phyloP scores from a whole-genome alignment of 2,888 invertebrate species.

The Apotomis betuletana region DNA sequence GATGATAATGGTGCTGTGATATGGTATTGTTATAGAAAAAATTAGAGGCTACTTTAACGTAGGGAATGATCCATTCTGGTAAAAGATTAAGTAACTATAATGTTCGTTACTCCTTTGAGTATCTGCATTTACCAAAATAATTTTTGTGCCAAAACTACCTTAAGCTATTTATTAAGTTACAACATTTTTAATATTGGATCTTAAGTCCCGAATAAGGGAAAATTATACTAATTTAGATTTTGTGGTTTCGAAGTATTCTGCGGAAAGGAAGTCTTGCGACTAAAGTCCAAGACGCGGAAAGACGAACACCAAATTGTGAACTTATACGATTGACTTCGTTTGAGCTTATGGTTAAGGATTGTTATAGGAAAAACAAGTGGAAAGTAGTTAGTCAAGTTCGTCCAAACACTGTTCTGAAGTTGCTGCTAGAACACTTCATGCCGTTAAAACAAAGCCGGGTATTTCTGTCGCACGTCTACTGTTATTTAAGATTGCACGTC shows the following conservation, averaged over 20 bases:
- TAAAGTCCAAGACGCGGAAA: not conserved
- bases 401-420: not conserved
- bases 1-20: constrained; percentile 70
- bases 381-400: not conserved
- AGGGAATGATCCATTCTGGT: constrained; percentile 53
- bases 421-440: constrained; percentile 16
- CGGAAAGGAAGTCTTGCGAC: not conserved
- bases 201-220: constrained; percentile 17
- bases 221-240: constrained; percentile 2
- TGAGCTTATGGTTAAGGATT: constrained; percentile 6
- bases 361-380: not conserved
- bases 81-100: constrained; percentile 46
- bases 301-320: constrained; percentile 10
- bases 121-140: not conserved
- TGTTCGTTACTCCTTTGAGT: constrained; percentile 37
- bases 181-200: constrained; percentile 9
- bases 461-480: constrained; percentile 18
- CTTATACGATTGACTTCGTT: constrained; percentile 1
- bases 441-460: not conserved
- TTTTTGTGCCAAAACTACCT: constrained; percentile 30
- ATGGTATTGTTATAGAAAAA: constrained; percentile 65
- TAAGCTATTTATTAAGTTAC: constrained; percentile 17
- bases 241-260: not conserved
- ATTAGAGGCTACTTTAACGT: constrained; percentile 57
- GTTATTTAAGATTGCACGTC: constrained; percentile 29